phyloP scores from a whole-genome alignment of 2,113 vertebrate genomes.

The Esox niger region DNA sequence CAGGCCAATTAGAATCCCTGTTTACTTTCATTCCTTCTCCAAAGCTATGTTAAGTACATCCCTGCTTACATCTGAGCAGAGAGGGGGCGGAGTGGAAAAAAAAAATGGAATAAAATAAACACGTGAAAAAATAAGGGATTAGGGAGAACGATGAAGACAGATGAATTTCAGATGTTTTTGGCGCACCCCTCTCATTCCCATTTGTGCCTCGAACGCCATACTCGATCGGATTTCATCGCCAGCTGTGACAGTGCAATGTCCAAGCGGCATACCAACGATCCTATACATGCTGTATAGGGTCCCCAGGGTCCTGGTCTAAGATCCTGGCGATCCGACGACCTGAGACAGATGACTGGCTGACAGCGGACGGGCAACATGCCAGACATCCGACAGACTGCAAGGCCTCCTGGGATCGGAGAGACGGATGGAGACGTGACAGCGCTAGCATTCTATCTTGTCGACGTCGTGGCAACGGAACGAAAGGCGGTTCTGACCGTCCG shows the following conservation, averaged over 20 bases:
- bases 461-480: no score
- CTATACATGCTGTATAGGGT: no score
- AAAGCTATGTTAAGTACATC: constrained; percentile 10
- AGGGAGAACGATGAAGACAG: constrained; percentile 10
- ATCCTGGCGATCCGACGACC: not conserved
- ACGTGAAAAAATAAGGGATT: constrained; percentile 24
- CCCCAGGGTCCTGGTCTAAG: no score
- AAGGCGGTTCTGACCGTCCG: no score
- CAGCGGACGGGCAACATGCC: constrained; percentile 1
- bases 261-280: constrained; percentile 5
- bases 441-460: no score
- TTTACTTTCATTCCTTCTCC: constrained; percentile 17
- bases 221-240: constrained; percentile 10
- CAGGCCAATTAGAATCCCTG: constrained; percentile 16
- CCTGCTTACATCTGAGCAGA: constrained; percentile 24
- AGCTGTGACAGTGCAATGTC: constrained; percentile 20
- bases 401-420: not conserved
- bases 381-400: not conserved
- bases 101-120: constrained; percentile 34
- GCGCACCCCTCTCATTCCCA: constrained; percentile 13
- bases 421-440: not conserved
- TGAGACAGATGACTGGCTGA: not conserved
- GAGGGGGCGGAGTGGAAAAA: constrained; percentile 23
- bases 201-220: constrained; percentile 9
- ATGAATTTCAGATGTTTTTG: constrained; percentile 39